phyloP scores from a whole-genome alignment of 1,140 invertebrate genomes.

The Brachionus sp. region DNA sequence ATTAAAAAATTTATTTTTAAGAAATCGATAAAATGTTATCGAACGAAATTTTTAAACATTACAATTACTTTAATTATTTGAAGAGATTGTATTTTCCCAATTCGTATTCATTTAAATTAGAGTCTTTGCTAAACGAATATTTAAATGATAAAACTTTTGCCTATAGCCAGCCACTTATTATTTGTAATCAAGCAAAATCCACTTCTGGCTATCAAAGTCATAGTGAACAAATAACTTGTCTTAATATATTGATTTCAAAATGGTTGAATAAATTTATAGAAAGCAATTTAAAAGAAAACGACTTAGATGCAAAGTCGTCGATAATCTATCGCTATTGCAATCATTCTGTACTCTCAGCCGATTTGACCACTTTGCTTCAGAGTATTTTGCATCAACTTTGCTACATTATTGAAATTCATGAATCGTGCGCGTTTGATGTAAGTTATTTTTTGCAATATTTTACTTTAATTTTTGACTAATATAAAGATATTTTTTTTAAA shows the following conservation, averaged over 20 bases:
- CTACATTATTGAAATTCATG: slow-evolving; percentile 36
- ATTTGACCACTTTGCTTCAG: slow-evolving; percentile 25
- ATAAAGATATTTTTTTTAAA: too few species aligned
- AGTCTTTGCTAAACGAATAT: slow-evolving; percentile 8
- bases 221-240: not conserved
- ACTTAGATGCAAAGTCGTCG: not conserved
- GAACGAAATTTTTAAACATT: slow-evolving; percentile 18
- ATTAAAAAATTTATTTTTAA: not conserved
- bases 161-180: not conserved
- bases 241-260: not conserved
- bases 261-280: slow-evolving; percentile 25
- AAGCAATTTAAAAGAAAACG: not conserved
- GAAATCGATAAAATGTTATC: slow-evolving; percentile 35
- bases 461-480: too few species aligned
- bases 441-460: too few species aligned
- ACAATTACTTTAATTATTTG: slow-evolving; percentile 14
- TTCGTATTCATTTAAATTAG: not conserved
- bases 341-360: slow-evolving; percentile 22
- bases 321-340: slow-evolving; percentile 20
- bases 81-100: not conserved
- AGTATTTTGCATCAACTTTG: slow-evolving; percentile 35
- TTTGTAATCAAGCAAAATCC: not conserved
- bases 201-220: not conserved
- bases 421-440: slow-evolving; percentile 38
- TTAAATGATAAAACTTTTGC: not conserved